These are phyloP conservation scores for Hippopotamyrus pictus DNA, from an alignment of 2,797 vertebrate genomes.

Conservation along the genomic window DNA sequence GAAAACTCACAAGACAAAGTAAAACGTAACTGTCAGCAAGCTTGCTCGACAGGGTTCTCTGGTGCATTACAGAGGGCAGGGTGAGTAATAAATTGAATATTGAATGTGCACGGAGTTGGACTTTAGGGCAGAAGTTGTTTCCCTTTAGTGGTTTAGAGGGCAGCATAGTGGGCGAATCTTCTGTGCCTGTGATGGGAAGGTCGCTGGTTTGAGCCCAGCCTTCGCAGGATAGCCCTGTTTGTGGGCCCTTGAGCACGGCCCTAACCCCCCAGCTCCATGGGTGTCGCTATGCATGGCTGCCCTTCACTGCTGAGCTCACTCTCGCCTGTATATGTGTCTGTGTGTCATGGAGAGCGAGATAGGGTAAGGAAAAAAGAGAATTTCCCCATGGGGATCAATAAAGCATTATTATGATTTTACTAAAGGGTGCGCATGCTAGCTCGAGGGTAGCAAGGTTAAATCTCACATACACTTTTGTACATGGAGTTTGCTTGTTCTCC, in stretches of 20 bases:
- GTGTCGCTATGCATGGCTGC: neutral
- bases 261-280: neutral
- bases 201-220: neutral
- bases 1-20: neutral
- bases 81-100: neutral
- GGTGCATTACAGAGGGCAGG: neutral
- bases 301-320: neutral
- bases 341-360: neutral
- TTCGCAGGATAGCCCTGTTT: neutral
- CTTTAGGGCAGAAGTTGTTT: neutral
- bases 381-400: neutral
- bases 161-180: neutral
- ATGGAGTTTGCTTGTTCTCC: neutral
- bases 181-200: neutral
- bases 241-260: neutral
- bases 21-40: neutral
- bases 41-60: neutral
- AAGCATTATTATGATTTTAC: neutral
- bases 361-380: neutral
- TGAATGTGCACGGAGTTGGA: neutral
- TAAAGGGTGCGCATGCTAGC: neutral
- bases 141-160: neutral
- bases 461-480: neutral
- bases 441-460: neutral
- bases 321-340: neutral